Evolutionary conservation across 2,113 vertebrate genomes (phyloP), one percentile per base, ranked within the genome.

Genomic region (Zosterops pallidus): DNA sequence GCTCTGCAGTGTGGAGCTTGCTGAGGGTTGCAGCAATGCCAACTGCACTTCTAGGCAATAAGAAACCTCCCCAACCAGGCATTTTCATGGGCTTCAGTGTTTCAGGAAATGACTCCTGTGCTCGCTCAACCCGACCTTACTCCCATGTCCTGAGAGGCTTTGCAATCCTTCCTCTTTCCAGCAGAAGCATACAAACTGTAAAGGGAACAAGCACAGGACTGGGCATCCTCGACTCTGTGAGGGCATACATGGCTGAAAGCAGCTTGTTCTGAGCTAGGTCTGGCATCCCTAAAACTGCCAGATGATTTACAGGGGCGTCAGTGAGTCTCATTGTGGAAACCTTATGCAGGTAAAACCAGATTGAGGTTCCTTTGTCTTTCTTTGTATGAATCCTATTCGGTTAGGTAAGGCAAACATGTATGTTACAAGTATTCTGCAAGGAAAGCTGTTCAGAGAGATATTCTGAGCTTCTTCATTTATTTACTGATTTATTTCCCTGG

Each of bases 21-120:
- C 26, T 47, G 67, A 80, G 31, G 20, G 28, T 71, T 1, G 0
- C 37, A 87, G 78, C 39, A 28, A 8, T 9, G 39, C 52, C 1
- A 12, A 0, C 1, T 4, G 21, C 39, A 18, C n/a, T 53, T 0
- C 50, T 0, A 1, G 23, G 14, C 20, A 0, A 0, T 2, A 2
- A 76, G 44, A 37, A 87, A 12, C 21, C 23, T 68, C 14, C 55
- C 53, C 0, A 5, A 12, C 11, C 35, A 33, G 50, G 26, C 0
- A 0, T 75, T 69, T 82, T 16, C 19, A 3, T 4, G 18, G 39
- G 29, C 29, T 86, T 39, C 0, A 0, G 41, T 4, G 0, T 72
- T 89, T 29, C 67, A 55, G 33, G 33, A 55, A 74, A 28, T 49
- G 1, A 1, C 15, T 42, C 18, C 18, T 0, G 0, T 56, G 49